A percentile compares a stretch with the other conserved stretches of the same genome.
Conservation (phyloP, 2,888 invertebrate species). For the Eupithecia vulgata region DNA sequence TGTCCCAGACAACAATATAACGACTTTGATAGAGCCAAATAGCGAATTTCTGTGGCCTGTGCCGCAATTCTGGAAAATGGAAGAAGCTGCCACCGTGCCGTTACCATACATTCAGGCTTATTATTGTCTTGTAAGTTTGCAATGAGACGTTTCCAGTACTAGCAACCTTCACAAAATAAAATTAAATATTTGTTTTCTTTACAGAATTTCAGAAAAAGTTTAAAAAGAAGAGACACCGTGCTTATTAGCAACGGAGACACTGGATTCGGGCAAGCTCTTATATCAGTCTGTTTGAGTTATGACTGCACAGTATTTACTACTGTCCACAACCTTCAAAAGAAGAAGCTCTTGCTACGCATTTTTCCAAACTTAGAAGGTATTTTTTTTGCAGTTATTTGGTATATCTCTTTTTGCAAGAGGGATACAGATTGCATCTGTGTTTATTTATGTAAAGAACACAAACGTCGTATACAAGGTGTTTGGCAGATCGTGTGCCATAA, state of each 20-base stretch:
- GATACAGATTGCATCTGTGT: no score
- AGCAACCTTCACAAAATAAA: no score
- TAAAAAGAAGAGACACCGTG: constrained; percentile 8
- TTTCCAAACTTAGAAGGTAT: constrained; percentile 32
- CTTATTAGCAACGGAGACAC: constrained; percentile 37
- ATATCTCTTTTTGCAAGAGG: no score
- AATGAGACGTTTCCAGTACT: no score
- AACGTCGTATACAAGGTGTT: no score
- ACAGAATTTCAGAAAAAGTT: constrained; percentile 24
- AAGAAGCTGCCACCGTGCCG: constrained; percentile 88
- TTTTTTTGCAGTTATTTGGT: no score
- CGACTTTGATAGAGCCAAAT: constrained; percentile 56
- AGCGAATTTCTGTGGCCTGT: constrained; percentile 82
- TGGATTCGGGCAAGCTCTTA: constrained; percentile 39
- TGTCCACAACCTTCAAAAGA: constrained; percentile 32
- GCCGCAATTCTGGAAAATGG: constrained; percentile 85
- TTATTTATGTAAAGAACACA: no score
- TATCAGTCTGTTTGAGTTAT: constrained; percentile 30
- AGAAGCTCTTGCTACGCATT: constrained; percentile 20
- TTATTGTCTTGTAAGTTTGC: constrained; percentile 42
- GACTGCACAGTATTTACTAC: constrained; percentile 36
- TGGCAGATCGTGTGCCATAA: no score
- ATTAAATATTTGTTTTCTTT: no score
- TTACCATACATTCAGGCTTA: constrained; percentile 85
- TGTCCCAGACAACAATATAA: constrained; percentile 69